A percentile compares a stretch with the other conserved stretches of the same genome.
Conservation (phyloP, 1,140 invertebrate species). For the Papilio machaon region DNA sequence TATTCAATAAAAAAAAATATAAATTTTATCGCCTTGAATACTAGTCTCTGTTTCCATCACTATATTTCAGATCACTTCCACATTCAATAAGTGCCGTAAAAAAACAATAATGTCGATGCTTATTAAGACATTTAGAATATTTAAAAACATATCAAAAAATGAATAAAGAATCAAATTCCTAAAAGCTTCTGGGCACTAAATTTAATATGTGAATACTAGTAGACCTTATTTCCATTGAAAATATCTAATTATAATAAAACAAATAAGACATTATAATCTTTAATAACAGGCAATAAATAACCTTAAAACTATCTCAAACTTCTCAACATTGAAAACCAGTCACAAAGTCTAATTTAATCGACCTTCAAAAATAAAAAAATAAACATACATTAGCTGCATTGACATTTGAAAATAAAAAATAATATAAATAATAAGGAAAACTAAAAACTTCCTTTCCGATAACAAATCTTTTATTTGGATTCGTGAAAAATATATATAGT, state of each 20-base stretch:
- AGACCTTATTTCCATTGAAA: too few relatives aligned
- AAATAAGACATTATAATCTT: too few relatives aligned
- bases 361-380: neutral
- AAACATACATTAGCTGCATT: neutral
- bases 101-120: neutral
- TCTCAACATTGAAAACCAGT: neutral
- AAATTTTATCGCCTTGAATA: neutral
- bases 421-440: neutral
- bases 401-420: neutral
- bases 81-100: neutral
- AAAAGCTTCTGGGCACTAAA: neutral
- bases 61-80: neutral
- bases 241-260: too few relatives aligned
- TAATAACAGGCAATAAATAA: too few relatives aligned
- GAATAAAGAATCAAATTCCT: neutral
- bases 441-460: constrained; percentile 1
- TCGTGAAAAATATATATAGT: neutral
- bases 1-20: neutral
- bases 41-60: neutral
- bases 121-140: neutral
- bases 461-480: constrained; percentile 9
- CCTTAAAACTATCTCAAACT: too few relatives aligned
- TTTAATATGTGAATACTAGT: too few relatives aligned
- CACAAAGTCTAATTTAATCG: neutral
- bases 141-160: neutral